Evolutionary conservation across 2,888 invertebrate species (phyloP).

Genomic region (Xanthia icteritia): DNA sequence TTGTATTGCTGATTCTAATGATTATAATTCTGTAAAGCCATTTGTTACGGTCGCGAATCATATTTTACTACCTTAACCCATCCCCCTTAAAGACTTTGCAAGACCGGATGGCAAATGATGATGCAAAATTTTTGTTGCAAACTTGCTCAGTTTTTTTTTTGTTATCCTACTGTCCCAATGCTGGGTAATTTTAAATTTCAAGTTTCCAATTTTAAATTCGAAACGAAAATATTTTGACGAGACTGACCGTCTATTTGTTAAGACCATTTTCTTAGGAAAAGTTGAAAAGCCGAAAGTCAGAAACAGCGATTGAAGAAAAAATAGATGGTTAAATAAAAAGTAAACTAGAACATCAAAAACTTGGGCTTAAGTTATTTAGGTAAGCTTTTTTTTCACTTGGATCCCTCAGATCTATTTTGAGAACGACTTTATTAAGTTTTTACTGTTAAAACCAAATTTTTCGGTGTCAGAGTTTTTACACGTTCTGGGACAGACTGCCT

Average conservation of each 20-base stretch:
- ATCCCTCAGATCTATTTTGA: background rate
- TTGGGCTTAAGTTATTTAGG: background rate
- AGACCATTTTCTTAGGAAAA: background rate
- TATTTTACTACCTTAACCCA: too few relatives aligned
- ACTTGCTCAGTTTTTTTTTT: background rate
- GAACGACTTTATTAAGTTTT: background rate
- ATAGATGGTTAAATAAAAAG: background rate
- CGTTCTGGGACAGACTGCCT: too few relatives aligned
- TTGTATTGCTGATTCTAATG: too few relatives aligned
- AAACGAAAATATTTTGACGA: background rate
- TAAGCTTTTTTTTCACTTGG: background rate
- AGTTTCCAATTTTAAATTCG: background rate
- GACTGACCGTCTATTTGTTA: background rate
- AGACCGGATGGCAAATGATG: background rate
- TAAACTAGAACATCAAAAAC: background rate
- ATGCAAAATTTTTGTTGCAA: background rate
- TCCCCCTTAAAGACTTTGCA: background rate
- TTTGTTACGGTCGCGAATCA: too few relatives aligned
- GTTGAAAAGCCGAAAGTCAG: background rate
- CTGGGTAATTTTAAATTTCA: too few relatives aligned
- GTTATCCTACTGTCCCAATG: too few relatives aligned
- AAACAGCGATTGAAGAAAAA: background rate
- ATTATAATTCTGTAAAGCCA: too few relatives aligned
- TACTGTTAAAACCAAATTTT: background rate
- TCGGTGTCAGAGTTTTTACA: too few relatives aligned